Percentiles rank a stretch among this genome's conserved stretches.
Evolutionary conservation across 2,113 vertebrate genomes (phyloP).

Genomic region (Malurus melanocephalus): DNA sequence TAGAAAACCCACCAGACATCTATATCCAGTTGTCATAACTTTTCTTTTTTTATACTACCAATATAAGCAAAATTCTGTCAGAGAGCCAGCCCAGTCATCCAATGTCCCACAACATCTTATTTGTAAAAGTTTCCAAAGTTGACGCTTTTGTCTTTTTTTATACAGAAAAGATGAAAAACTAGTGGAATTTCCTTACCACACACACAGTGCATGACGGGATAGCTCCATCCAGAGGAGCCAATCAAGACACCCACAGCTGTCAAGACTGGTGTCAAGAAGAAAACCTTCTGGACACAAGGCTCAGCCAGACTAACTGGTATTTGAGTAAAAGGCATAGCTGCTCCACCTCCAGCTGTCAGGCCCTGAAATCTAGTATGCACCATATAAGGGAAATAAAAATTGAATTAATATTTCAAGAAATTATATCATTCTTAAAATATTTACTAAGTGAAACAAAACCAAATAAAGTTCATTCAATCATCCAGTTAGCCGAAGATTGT

Average conservation of each 20-base stretch:
- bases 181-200: constrained; percentile 77
- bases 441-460: not conserved
- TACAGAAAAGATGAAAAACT: not conserved
- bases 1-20: not conserved
- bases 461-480: not conserved
- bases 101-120: not conserved
- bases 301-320: constrained; percentile 86
- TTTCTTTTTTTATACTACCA: not conserved
- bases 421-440: not conserved
- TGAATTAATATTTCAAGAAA: not conserved
- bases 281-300: constrained; percentile 85
- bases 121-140: not conserved
- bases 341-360: constrained; percentile 84
- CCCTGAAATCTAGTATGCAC: constrained; percentile 59
- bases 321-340: constrained; percentile 85
- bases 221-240: constrained; percentile 82
- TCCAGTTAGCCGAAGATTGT: not conserved
- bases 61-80: not conserved
- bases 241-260: constrained; percentile 82
- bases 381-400: not conserved
- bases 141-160: not conserved
- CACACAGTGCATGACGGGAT: constrained; percentile 84
- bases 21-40: not conserved
- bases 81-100: not conserved
- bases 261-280: constrained; percentile 85